Percentiles rank a stretch among this genome's conserved stretches.
Conservation (phyloP, 2,888 invertebrate genomes). For the Pyrgus malvae region DNA sequence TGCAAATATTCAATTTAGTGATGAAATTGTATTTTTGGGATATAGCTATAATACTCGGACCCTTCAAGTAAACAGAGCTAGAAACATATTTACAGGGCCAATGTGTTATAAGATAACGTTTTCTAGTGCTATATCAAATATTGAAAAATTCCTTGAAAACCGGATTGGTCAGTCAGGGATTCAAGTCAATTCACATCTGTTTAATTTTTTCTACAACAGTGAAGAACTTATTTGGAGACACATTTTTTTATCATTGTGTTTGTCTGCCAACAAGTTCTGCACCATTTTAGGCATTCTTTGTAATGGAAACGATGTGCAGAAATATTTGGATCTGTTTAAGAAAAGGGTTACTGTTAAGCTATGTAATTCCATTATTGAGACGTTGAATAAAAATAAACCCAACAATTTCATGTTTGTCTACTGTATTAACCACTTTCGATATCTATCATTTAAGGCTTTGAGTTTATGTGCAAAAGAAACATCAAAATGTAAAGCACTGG, state of each 20-base stretch:
- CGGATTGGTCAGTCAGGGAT: slow-evolving; percentile 71
- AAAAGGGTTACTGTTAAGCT: slow-evolving; percentile 67
- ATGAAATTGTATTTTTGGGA: slow-evolving; percentile 67
- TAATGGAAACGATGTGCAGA: slow-evolving; percentile 51
- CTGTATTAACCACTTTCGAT: slow-evolving; percentile 73
- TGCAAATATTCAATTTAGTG: slow-evolving; percentile 47
- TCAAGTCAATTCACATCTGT: slow-evolving; percentile 66
- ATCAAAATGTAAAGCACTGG: slow-evolving; percentile 58
- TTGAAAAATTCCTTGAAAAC: slow-evolving; percentile 63
- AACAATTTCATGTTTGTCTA: slow-evolving; percentile 54
- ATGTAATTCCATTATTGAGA: slow-evolving; percentile 60
- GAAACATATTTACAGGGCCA: slow-evolving; percentile 62
- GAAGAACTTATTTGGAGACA: slow-evolving; percentile 67
- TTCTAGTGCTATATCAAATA: slow-evolving; percentile 52
- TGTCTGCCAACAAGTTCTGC: slow-evolving; percentile 76
- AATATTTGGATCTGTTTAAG: slow-evolving; percentile 59
- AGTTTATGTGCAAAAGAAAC: slow-evolving; percentile 63
- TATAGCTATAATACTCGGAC: slow-evolving; percentile 62
- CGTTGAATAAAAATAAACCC: slow-evolving; percentile 53
- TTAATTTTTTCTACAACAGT: slow-evolving; percentile 62
- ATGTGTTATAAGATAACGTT: slow-evolving; percentile 75
- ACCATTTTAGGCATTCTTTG: slow-evolving; percentile 66
- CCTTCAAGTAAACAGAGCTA: slow-evolving; percentile 64
- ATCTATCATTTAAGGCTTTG: slow-evolving; percentile 67
- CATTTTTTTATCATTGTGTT: slow-evolving; percentile 65